These are phyloP conservation scores for Athalia circularis DNA, from an alignment of 2,888 invertebrate species.

Conservation along the genomic window DNA sequence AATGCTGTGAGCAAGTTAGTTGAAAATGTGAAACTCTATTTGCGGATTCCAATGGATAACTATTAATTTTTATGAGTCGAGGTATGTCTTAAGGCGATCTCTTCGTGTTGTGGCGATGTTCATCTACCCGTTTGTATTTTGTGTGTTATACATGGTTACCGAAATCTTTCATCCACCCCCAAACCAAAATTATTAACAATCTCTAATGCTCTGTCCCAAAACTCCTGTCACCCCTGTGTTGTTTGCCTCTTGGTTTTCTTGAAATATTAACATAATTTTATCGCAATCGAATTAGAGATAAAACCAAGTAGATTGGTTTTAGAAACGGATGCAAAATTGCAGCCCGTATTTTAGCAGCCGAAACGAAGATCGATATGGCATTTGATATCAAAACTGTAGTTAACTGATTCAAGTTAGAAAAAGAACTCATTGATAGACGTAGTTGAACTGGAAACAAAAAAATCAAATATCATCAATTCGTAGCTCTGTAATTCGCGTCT, in stretches of 20 bases:
- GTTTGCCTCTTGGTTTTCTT: slow-evolving; percentile 72
- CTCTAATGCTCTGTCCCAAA: slow-evolving; percentile 41
- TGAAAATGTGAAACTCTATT: no score
- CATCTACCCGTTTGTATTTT: slow-evolving; percentile 20
- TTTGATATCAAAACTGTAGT: slow-evolving; percentile 7
- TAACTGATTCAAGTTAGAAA: slow-evolving; percentile 24
- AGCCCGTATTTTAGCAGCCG: background rate
- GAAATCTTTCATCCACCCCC: slow-evolving; percentile 22
- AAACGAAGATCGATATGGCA: background rate
- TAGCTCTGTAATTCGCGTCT: slow-evolving; percentile 22
- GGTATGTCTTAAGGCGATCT: background rate
- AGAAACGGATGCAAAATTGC: slow-evolving; percentile 25
- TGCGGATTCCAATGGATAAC: background rate
- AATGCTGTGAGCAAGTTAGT: no score
- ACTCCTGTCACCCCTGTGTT: slow-evolving; percentile 59
- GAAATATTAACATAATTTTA: slow-evolving; percentile 63
- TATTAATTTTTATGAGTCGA: background rate
- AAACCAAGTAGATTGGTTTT: slow-evolving; percentile 33
- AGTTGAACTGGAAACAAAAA: slow-evolving; percentile 44
- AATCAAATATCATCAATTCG: slow-evolving; percentile 1
- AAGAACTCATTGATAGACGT: slow-evolving; percentile 70
- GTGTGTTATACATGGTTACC: slow-evolving; percentile 35
- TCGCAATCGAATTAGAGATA: slow-evolving; percentile 10
- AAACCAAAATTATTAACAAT: slow-evolving; percentile 34
- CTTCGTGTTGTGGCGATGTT: background rate